Percentiles rank a stretch among this genome's conserved stretches.
Conservation (phyloP, 2,797 vertebrate species). For the Protonibea diacanthus region DNA sequence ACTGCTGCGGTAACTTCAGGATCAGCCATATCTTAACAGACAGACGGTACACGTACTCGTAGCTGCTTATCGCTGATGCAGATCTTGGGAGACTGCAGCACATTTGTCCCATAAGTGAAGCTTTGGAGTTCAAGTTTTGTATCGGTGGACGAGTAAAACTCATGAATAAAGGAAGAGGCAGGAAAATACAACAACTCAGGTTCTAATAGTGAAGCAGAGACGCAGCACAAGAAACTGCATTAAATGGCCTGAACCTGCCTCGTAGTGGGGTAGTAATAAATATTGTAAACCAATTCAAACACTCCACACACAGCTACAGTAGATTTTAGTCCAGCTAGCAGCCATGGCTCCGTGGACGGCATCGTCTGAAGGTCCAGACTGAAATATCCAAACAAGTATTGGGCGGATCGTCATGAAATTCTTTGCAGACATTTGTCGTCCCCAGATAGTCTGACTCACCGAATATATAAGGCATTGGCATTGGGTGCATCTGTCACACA, state of each 20-base stretch:
- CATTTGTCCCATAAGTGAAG: slow-evolving; percentile 22
- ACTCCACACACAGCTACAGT: background rate
- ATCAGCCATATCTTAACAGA: slow-evolving; percentile 35
- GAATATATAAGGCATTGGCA: too few species aligned
- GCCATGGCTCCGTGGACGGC: too few species aligned
- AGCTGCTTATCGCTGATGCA: slow-evolving; percentile 18
- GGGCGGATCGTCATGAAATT: background rate
- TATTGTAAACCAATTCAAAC: slow-evolving; percentile 22
- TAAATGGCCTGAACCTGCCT: background rate
- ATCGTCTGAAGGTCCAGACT: background rate
- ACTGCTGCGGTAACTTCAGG: slow-evolving; percentile 33
- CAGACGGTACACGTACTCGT: slow-evolving; percentile 19
- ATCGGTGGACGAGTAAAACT: background rate
- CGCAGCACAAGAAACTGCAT: background rate
- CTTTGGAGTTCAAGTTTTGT: slow-evolving; percentile 32
- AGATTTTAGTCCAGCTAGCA: background rate
- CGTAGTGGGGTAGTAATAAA: background rate
- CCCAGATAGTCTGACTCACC: too few species aligned
- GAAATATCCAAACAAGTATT: background rate
- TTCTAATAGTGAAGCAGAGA: background rate
- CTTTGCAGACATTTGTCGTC: background rate
- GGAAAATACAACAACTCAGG: slow-evolving; percentile 8
- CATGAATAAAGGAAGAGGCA: slow-evolving; percentile 13
- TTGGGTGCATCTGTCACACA: too few species aligned
- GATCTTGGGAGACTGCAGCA: slow-evolving; percentile 31